Evolutionary conservation across 2,888 invertebrate species (phyloP).

Genomic region (Gymnocheta viridis): DNA sequence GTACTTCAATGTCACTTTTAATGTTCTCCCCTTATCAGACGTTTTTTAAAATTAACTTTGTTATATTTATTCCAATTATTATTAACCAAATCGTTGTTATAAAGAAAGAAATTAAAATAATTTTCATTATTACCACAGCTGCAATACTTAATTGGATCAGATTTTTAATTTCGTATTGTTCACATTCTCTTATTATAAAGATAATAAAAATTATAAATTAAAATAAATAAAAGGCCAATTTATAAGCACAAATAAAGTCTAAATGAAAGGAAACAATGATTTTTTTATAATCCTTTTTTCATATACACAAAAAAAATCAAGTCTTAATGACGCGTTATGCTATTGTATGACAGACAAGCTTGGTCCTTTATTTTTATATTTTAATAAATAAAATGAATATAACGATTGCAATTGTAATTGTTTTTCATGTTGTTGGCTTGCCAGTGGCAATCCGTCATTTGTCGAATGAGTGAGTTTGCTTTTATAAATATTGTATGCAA

Average conservation of each 20-base stretch:
- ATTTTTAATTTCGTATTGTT: background rate
- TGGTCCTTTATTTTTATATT: background rate
- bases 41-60: background rate
- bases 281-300: slow-evolving; percentile 5
- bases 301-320: slow-evolving; percentile 1
- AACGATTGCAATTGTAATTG: background rate
- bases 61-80: background rate
- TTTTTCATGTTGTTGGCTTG: slow-evolving; percentile 17
- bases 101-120: background rate
- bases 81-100: background rate
- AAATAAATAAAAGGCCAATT: background rate
- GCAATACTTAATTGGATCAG: slow-evolving; percentile 18
- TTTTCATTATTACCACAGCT: background rate
- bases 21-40: too few relatives aligned
- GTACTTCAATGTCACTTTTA: too few relatives aligned
- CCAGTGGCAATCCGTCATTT: slow-evolving; percentile 41
- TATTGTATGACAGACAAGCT: background rate
- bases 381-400: background rate
- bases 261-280: background rate
- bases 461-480: slow-evolving; percentile 13
- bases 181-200: background rate
- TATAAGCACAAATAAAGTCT: background rate
- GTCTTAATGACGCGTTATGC: slow-evolving; percentile 4
- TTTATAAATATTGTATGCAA: slow-evolving; percentile 23
- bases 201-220: background rate